Conservation (phyloP, 2,888 invertebrate genomes). For the Melanotus villosus region DNA sequence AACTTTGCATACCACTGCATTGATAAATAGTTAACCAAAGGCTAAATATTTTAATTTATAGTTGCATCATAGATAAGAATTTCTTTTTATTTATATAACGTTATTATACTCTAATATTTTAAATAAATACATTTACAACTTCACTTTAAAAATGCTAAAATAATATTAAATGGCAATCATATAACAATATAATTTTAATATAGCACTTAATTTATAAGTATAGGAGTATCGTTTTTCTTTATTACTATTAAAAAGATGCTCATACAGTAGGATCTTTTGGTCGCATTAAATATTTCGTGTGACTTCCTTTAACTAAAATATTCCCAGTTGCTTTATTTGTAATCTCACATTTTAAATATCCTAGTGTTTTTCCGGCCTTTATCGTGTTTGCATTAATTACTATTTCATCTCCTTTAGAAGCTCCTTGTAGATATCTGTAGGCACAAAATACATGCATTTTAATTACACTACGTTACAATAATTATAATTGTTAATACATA, state of each 20-base stretch:
- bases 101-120: too few relatives aligned
- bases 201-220: too few relatives aligned
- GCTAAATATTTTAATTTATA: too few relatives aligned
- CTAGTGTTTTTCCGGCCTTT: conserved; percentile 82
- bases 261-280: background rate
- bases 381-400: conserved; percentile 82
- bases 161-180: too few relatives aligned
- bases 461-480: too few relatives aligned
- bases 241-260: background rate
- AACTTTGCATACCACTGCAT: background rate
- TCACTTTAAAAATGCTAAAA: too few relatives aligned
- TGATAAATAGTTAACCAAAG: too few relatives aligned
- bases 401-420: conserved; percentile 82
- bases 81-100: too few relatives aligned
- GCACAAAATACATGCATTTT: background rate
- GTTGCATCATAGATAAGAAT: too few relatives aligned
- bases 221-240: too few relatives aligned
- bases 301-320: conserved; percentile 83
- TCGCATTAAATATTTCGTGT: conserved; percentile 79
- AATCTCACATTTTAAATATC: conserved; percentile 84
- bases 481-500: conserved; percentile 68
- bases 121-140: too few relatives aligned
- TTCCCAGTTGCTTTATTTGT: conserved; percentile 79
- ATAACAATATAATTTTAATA: too few relatives aligned
- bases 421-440: conserved; percentile 81